phyloP scores from a whole-genome alignment of 1,140 invertebrate genomes.

The Magallana ariakensis region DNA sequence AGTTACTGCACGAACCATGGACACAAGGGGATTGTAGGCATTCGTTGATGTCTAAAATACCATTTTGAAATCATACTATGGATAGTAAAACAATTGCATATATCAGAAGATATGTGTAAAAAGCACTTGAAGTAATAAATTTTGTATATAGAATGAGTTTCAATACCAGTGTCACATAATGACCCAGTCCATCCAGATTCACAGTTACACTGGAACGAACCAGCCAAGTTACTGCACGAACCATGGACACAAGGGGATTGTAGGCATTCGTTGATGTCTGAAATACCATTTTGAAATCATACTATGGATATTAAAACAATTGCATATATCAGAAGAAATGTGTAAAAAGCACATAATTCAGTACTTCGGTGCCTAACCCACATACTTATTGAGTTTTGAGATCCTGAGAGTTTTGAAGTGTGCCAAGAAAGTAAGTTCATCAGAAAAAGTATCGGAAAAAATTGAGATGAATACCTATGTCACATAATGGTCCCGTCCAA shows the following conservation, averaged over 20 bases:
- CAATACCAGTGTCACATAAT: not conserved
- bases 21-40: slow-evolving; percentile 42
- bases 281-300: no score
- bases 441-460: no score
- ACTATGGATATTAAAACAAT: no score
- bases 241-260: slow-evolving; percentile 42
- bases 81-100: not conserved
- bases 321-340: not conserved
- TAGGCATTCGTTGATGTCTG: slow-evolving; percentile 52
- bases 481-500: slow-evolving; percentile 79
- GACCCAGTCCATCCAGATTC: slow-evolving; percentile 30
- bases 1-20: slow-evolving; percentile 39
- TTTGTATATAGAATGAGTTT: no score
- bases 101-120: not conserved
- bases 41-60: slow-evolving; percentile 49
- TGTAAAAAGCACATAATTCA: not conserved
- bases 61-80: no score
- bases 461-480: no score
- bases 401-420: no score
- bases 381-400: no score
- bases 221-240: slow-evolving; percentile 18
- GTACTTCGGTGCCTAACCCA: no score
- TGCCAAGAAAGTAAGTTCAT: no score
- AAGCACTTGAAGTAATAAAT: no score
- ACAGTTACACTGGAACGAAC: slow-evolving; percentile 33